phyloP scores from a whole-genome alignment of 1,140 invertebrate species.

The Leptinotarsa texana region DNA sequence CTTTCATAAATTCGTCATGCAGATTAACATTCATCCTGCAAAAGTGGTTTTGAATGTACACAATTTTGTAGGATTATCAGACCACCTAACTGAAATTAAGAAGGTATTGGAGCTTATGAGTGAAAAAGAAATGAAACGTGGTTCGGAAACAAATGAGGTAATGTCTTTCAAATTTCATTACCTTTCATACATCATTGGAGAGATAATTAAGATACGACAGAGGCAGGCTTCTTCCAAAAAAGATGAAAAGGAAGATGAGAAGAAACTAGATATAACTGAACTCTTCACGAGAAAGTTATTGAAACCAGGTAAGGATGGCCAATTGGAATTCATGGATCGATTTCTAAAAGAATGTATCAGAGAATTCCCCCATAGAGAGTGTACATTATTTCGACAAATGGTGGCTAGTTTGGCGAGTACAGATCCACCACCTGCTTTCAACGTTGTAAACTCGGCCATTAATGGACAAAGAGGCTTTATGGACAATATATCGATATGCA shows the following conservation, averaged over 20 bases:
- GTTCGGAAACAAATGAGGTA: constrained; percentile 86
- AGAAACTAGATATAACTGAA: constrained; percentile 72
- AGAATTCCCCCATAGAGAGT: constrained; percentile 86
- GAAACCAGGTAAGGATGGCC: constrained; percentile 74
- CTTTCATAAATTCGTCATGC: constrained; percentile 86
- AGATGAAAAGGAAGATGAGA: constrained; percentile 61
- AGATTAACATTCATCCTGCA: constrained; percentile 87
- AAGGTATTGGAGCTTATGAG: constrained; percentile 84
- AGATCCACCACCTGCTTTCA: constrained; percentile 70
- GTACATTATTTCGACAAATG: constrained; percentile 84
- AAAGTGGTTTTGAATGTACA: constrained; percentile 80
- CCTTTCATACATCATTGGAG: constrained; percentile 73
- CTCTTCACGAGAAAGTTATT: constrained; percentile 74
- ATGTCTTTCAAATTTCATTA: constrained; percentile 92
- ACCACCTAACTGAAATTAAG: constrained; percentile 76
- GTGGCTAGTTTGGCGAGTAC: constrained; percentile 72
- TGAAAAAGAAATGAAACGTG: constrained; percentile 84
- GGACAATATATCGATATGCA: constrained; percentile 75
- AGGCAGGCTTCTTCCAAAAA: constrained; percentile 57
- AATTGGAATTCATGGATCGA: constrained; percentile 78
- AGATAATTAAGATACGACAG: constrained; percentile 61
- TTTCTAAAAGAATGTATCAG: constrained; percentile 83
- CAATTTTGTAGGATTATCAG: constrained; percentile 69
- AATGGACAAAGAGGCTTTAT: constrained; percentile 84
- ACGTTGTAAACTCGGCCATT: constrained; percentile 80